phyloP scores from a whole-genome alignment of 1,140 invertebrate species.

The Brachionus angularis region DNA sequence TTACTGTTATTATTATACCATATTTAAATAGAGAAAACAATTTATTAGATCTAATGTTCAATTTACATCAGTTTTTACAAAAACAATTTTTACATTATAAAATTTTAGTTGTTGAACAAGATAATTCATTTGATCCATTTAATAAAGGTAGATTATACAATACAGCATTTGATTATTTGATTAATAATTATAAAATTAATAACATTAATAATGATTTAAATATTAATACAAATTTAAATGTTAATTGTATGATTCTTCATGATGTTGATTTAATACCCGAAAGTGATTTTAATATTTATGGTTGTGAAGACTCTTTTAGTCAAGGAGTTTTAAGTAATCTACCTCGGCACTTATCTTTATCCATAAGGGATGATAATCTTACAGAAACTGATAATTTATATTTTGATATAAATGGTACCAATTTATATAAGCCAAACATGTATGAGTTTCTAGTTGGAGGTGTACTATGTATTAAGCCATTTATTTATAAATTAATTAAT shows the following conservation, averaged over 20 bases:
- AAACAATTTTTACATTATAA: constrained; percentile 79
- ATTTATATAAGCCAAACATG: constrained; percentile 62
- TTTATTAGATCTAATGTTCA: constrained; percentile 71
- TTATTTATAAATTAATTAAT: constrained; percentile 71
- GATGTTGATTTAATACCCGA: constrained; percentile 89
- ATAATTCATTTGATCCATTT: constrained; percentile 2
- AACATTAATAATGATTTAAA: constrained; percentile 14
- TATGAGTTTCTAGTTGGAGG: constrained; percentile 79
- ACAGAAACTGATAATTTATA: not conserved
- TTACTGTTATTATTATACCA: constrained; percentile 69
- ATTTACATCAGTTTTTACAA: constrained; percentile 82
- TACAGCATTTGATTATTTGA: constrained; percentile 20
- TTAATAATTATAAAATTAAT: not conserved
- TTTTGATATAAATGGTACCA: no score
- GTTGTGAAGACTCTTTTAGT: constrained; percentile 68
- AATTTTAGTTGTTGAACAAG: constrained; percentile 83
- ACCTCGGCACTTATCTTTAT: constrained; percentile 62
- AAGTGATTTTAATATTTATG: constrained; percentile 80
- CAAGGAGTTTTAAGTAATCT: constrained; percentile 50
- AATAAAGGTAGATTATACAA: constrained; percentile 42
- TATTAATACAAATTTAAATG: not conserved
- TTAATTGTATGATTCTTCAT: constrained; percentile 78
- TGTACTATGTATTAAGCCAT: constrained; percentile 62
- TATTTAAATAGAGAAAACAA: constrained; percentile 77
- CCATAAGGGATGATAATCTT: not conserved